Percentiles rank a stretch among this genome's conserved stretches.
phyloP scores from a whole-genome alignment of 2,888 invertebrate genomes.

The Stegana nigrithorax region DNA sequence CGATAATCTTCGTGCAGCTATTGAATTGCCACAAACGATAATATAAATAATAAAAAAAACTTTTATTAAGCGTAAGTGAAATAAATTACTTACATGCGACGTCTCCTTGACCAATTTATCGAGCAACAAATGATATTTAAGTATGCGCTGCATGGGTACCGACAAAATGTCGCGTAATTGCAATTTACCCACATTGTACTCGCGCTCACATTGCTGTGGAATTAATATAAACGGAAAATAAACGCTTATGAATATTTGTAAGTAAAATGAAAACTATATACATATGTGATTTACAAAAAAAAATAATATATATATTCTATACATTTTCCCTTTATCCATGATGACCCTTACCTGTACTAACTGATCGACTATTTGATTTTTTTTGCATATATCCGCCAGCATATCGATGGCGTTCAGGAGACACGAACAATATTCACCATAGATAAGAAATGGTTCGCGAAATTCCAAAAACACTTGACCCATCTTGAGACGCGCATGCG shows the following conservation, averaged over 20 bases:
- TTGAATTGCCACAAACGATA: background rate
- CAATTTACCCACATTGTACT: constrained; percentile 94
- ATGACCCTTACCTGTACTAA: constrained; percentile 56
- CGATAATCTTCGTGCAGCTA: constrained; percentile 86
- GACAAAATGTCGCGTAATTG: constrained; percentile 94
- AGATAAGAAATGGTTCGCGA: constrained; percentile 90
- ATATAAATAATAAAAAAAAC: background rate
- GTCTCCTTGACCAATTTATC: constrained; percentile 91
- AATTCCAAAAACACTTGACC: constrained; percentile 91
- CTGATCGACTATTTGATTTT: constrained; percentile 66
- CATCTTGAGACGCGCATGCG: constrained; percentile 72
- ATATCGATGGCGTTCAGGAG: constrained; percentile 88
- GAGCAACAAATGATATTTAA: constrained; percentile 95
- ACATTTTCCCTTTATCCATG: background rate
- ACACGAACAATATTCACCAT: constrained; percentile 96
- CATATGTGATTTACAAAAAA: no score
- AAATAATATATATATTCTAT: no score
- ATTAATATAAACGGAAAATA: background rate
- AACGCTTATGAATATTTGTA: no score
- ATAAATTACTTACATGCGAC: constrained; percentile 75
- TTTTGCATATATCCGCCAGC: constrained; percentile 72
- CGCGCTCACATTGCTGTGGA: constrained; percentile 88
- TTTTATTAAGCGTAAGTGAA: no score
- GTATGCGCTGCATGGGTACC: constrained; percentile 97
- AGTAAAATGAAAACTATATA: no score